Evolutionary conservation across 2,888 invertebrate genomes (phyloP).

Genomic region (Sphinx pinastri): DNA sequence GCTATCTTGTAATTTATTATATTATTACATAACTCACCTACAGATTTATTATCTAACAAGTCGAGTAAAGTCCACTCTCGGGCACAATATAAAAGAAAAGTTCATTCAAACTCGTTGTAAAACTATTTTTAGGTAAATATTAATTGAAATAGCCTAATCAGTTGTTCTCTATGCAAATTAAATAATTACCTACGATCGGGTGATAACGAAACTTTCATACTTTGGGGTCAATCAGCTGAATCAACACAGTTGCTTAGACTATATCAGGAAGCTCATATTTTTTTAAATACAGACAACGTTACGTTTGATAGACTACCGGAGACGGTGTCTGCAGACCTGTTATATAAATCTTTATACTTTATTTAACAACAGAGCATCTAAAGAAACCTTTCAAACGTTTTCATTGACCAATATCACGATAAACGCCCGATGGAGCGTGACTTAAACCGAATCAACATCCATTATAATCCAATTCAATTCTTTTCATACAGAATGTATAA

Average conservation of each 20-base stretch:
- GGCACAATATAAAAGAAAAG: no score
- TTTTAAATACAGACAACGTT: neutral
- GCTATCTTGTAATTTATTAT: slow-evolving; percentile 9
- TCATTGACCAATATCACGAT: slow-evolving; percentile 18
- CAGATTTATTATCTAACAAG: neutral
- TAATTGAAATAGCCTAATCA: no score
- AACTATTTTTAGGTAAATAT: neutral
- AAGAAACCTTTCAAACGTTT: slow-evolving; percentile 17
- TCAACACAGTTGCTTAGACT: no score
- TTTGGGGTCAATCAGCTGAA: no score
- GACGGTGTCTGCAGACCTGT: neutral
- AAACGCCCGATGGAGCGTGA: neutral
- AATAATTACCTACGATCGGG: no score
- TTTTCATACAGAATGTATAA: slow-evolving; percentile 17
- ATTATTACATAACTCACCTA: slow-evolving; percentile 10
- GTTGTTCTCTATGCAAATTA: no score
- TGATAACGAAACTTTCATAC: no score
- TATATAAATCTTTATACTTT: slow-evolving; percentile 7
- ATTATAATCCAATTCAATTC: slow-evolving; percentile 21
- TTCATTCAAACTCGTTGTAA: no score
- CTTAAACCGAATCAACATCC: slow-evolving; percentile 15
- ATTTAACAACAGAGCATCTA: slow-evolving; percentile 12
- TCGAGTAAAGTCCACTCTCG: neutral
- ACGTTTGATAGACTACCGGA: neutral
- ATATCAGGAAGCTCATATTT: no score